These are phyloP conservation scores for Muscicapa striata DNA, from an alignment of 2,797 vertebrate genomes.

Conservation along the genomic window DNA sequence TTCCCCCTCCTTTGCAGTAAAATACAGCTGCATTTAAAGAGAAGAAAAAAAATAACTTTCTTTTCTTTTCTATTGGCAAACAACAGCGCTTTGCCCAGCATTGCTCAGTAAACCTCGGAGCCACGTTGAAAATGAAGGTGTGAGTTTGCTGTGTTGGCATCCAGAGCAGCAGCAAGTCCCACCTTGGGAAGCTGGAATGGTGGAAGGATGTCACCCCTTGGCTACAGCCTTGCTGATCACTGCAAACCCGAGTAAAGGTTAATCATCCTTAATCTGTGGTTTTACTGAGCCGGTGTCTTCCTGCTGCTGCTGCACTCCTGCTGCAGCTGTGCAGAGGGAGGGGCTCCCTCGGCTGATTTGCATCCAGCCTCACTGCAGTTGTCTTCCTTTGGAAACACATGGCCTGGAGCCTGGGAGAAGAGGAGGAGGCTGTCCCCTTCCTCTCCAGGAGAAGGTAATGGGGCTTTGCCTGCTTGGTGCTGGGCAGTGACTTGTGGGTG, in stretches of 20 bases:
- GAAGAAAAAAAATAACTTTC: not conserved
- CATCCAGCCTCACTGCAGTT: not conserved
- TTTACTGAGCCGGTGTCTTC: slow-evolving; percentile 7
- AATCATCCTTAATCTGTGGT: slow-evolving; percentile 39
- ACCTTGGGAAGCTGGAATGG: not conserved
- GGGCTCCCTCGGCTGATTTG: not conserved
- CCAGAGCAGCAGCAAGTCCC: not conserved
- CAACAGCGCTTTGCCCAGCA: not conserved
- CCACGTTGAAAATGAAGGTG: not conserved
- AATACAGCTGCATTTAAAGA: slow-evolving; percentile 40
- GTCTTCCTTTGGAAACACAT: not conserved
- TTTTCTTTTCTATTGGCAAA: not conserved
- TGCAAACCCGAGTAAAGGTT: slow-evolving; percentile 8
- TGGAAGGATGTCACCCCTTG: not conserved
- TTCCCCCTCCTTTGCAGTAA: slow-evolving; percentile 55
- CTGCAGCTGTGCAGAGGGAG: slow-evolving; percentile 27
- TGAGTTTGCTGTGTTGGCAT: not conserved
- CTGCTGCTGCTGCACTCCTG: slow-evolving; percentile 40
- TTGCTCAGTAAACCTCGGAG: not conserved
- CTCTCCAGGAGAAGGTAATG: not conserved
- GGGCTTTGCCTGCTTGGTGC: not conserved
- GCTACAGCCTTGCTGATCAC: slow-evolving; percentile 7
- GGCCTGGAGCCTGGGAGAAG: not conserved
- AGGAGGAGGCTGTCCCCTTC: not conserved
- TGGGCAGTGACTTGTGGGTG: not conserved